These are phyloP conservation scores for Todiramphus chloris DNA, from an alignment of 2,113 vertebrate genomes.

Conservation along the genomic window DNA sequence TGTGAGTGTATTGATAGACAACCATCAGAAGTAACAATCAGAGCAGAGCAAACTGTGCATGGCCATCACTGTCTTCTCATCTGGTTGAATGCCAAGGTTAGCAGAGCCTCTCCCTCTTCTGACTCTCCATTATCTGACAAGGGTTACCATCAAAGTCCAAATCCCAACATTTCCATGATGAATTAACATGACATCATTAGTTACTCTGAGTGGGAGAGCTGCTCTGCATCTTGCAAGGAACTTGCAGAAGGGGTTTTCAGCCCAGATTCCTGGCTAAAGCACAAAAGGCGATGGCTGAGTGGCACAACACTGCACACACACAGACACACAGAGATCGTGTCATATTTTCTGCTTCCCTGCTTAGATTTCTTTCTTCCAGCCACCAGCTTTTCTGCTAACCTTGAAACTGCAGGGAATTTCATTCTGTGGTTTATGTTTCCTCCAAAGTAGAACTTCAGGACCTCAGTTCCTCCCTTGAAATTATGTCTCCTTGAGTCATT, in stretches of 20 bases:
- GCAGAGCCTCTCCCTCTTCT: neutral
- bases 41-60: neutral
- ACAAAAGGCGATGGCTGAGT: neutral
- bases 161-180: accelerated
- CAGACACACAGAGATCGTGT: neutral
- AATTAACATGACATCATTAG: neutral
- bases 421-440: slow-evolving; percentile 18
- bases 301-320: neutral
- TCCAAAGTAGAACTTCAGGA: neutral
- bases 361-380: neutral
- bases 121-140: neutral
- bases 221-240: neutral
- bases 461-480: slow-evolving; percentile 6
- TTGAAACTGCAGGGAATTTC: neutral
- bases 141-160: neutral
- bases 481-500: slow-evolving; percentile 11
- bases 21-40: neutral
- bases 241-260: neutral
- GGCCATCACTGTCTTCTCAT: neutral
- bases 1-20: neutral
- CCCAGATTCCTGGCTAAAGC: neutral
- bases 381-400: neutral
- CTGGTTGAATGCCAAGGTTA: neutral
- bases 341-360: neutral
- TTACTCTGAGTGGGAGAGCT: neutral